Base-by-base conservation (phyloP, 2,888 invertebrate species). In the Hypercompe scribonia region DNA sequence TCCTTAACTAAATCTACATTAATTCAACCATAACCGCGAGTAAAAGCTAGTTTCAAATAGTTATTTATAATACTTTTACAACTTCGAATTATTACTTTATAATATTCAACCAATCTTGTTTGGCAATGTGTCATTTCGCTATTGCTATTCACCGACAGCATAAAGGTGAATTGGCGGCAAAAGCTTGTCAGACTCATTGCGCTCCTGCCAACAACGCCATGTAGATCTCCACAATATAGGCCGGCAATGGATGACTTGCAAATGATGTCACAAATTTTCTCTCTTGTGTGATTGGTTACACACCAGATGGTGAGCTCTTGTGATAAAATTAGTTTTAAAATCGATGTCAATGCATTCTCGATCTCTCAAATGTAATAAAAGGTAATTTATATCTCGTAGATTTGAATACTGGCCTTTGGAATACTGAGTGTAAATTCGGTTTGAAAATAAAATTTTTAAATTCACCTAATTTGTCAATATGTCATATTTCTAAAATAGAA, bases 111-210 rank as follows among this genome's bases (percentile, higher is more conserved):
- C 54, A 50, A 76, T 74, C 64, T 76, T 77, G 33, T 4, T 11
- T 0, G 73, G 7, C 88, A 10, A 81, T 91, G 78, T 89, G 88
- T 89, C 85, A 42, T 75, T 46, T 42, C 73, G 82, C 74, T 84
- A 89, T 90, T 84, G 85, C 88, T 89, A 90, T 90, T 90, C 90
- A 81, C 86, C 86, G 85, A 83, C 88, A 86, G 87, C 78, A 88
- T 88, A 87, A 90, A 90, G 91, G 89, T 90, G 90, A 90, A 89
- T 90, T 88, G 87, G 87, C 83, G 81, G 82, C 80, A 77, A 82
- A 86, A 87, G 86, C 86, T 81, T 85, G 86, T 89, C 87, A 86
- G 84, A 82, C 87, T 83, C 90, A 89, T 88, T 89, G 88, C 89
- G 79, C 73, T 78, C 70, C 80, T 73, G 77, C 72, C 77, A 81